These are phyloP conservation scores for Gadus macrocephalus DNA, from an alignment of 2,113 vertebrate species.

Conservation along the genomic window DNA sequence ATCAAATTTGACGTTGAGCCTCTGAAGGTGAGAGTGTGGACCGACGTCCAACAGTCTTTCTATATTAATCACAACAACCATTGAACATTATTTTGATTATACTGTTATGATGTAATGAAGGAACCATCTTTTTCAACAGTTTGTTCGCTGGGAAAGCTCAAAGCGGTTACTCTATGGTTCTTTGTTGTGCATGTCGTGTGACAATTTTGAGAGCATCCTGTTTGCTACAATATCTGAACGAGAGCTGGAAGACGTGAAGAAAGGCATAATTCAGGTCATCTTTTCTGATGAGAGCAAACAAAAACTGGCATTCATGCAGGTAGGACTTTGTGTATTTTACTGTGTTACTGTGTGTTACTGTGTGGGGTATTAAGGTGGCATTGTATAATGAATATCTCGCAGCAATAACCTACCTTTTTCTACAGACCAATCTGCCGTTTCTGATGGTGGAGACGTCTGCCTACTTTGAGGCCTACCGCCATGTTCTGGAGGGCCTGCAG, in stretches of 20 bases:
- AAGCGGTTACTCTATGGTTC: slow-evolving; percentile 91
- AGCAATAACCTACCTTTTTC: background rate
- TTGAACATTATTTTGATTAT: background rate
- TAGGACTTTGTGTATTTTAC: slow-evolving; percentile 8
- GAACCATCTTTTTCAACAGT: slow-evolving; percentile 50
- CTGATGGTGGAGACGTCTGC: slow-evolving; percentile 93
- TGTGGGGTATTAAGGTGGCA: too few relatives aligned
- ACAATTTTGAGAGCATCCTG: slow-evolving; percentile 86
- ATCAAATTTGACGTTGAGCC: slow-evolving; percentile 81
- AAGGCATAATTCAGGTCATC: slow-evolving; percentile 77
- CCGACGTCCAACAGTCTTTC: too few relatives aligned
- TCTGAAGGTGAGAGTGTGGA: slow-evolving; percentile 63
- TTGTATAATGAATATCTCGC: too few relatives aligned
- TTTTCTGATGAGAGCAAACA: slow-evolving; percentile 79
- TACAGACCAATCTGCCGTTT: slow-evolving; percentile 75
- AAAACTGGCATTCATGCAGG: slow-evolving; percentile 64
- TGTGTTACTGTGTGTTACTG: too few relatives aligned
- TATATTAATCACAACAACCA: too few relatives aligned
- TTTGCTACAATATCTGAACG: slow-evolving; percentile 87
- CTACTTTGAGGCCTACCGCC: slow-evolving; percentile 91
- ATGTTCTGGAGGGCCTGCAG: slow-evolving; percentile 87
- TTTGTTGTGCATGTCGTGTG: slow-evolving; percentile 87
- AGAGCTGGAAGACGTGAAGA: slow-evolving; percentile 63
- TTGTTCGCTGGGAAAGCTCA: slow-evolving; percentile 89
- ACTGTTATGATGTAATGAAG: background rate